Evolutionary conservation across 23 tunicate genomes (phyloP), one percentile per base, ranked within the genome.

Genomic region (Halocynthia roretzi): DNA sequence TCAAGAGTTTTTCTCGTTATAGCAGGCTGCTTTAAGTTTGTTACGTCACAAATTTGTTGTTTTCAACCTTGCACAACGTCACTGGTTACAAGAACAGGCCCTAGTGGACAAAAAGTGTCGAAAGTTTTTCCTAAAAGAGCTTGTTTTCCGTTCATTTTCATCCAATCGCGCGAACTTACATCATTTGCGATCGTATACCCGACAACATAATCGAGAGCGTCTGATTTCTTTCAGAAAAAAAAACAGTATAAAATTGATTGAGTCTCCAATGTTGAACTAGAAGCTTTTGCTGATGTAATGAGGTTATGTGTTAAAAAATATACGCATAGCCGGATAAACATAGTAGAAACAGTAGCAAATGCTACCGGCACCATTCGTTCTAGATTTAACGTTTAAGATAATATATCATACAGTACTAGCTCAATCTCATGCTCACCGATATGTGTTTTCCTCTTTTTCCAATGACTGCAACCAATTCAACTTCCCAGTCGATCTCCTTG

Each of bases 51-150:
- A 14, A 44, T 12, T 15, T 2, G 51, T 14, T 2, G 48, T 15
- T 19, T n/a, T 61, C 56, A 72, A 83, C 95, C 82, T 71, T 71
- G 71, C 7, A 88, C 57, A 15, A 40, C 80, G 74, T 93, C 93
- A 63, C 80, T 93, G 10, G 93, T 93, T 5, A 83, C 88, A 58
- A 93, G 49, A 49, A 61, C 87, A 8, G 93, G 93, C 4, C 99
- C 99, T 52, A 95, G 83, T 5, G 99, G 99, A 61, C 95, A 95
- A 72, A 95, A 95, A 0, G 99, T 95, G 64, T 95, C 99, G 78
- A 95, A 95, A 7, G 99, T 88, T 85, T 95, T 95, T 57, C 95
- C 99, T 5, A 95, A 82, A 31, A 95, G 84, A 87, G 87, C 84
- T 61, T 95, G 99, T 31, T 82, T 82, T 61, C 78, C 89, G 77